Percentiles rank a stretch among this genome's conserved stretches.
Conservation (phyloP, 2,113 vertebrate genomes). For the Aramus guarauna region DNA sequence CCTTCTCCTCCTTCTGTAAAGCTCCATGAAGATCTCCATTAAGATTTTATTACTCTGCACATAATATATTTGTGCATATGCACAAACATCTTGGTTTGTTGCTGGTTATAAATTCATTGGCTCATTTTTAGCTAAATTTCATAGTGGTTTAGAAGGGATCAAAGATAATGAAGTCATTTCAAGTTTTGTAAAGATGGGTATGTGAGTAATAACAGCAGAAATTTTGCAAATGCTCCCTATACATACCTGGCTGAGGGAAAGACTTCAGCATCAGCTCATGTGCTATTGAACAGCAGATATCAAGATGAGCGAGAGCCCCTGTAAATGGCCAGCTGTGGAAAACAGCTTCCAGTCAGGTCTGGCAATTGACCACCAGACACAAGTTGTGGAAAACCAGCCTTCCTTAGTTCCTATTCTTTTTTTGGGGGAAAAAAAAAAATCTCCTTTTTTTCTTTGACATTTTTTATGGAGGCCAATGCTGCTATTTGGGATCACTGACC, state of each 20-base stretch:
- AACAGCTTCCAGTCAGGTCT: not conserved
- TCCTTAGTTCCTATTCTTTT: not conserved
- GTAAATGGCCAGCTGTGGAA: not conserved
- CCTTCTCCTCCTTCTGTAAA: not conserved
- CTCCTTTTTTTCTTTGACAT: not conserved
- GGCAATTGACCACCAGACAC: not conserved
- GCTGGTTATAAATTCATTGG: not conserved
- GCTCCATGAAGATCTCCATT: not conserved
- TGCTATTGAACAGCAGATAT: not conserved
- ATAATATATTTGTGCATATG: not conserved
- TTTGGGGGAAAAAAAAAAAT: not conserved
- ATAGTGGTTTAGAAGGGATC: not conserved
- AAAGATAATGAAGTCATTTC: not conserved
- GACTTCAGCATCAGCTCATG: not conserved
- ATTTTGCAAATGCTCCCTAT: not conserved
- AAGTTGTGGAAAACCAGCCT: not conserved
- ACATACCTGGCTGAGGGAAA: not conserved
- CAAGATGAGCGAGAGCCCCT: not conserved
- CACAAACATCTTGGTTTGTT: not conserved
- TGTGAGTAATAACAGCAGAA: no score
- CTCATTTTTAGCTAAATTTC: not conserved
- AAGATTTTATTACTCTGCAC: not conserved
- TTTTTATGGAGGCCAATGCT: not conserved
- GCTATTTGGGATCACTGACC: not conserved
- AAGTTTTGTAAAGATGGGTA: not conserved